Evolutionary conservation across 2,888 invertebrate species (phyloP).

Genomic region (Cremastinae sp.): DNA sequence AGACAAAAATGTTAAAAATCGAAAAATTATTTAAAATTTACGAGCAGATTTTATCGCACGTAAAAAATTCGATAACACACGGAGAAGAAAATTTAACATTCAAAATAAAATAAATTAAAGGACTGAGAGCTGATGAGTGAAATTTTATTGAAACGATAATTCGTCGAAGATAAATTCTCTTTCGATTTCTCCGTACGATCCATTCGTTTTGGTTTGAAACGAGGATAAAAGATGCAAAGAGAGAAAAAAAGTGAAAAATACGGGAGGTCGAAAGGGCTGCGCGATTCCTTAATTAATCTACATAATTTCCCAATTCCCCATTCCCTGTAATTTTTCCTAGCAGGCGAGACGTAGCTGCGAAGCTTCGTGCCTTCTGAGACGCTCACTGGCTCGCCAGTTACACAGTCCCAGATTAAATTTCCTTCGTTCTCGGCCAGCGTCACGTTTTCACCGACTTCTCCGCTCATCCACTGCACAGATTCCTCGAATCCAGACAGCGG

Average conservation of each 20-base stretch:
- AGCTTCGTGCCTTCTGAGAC: constrained; percentile 33
- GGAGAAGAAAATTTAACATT: too few species aligned
- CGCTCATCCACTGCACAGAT: constrained; percentile 33
- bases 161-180: constrained; percentile 4
- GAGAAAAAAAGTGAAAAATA: constrained; percentile 6
- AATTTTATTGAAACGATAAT: neutral
- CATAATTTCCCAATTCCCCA: constrained; percentile 69
- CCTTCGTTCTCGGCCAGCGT: constrained; percentile 56
- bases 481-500: constrained; percentile 47
- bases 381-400: constrained; percentile 59
- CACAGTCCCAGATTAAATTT: constrained; percentile 68
- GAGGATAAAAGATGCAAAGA: constrained; percentile 39
- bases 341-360: neutral
- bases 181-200: constrained; percentile 39
- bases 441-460: constrained; percentile 32
- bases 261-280: constrained; percentile 46
- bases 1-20: neutral
- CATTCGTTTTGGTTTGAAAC: constrained; percentile 42
- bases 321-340: constrained; percentile 40
- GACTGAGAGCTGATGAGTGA: neutral
- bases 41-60: neutral
- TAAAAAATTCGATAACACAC: too few species aligned
- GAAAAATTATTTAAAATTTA: neutral
- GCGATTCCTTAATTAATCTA: constrained; percentile 71
- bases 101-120: constrained; percentile 15